These are phyloP conservation scores for Spodoptera exigua DNA, from an alignment of 2,888 invertebrate species.

Conservation along the genomic window DNA sequence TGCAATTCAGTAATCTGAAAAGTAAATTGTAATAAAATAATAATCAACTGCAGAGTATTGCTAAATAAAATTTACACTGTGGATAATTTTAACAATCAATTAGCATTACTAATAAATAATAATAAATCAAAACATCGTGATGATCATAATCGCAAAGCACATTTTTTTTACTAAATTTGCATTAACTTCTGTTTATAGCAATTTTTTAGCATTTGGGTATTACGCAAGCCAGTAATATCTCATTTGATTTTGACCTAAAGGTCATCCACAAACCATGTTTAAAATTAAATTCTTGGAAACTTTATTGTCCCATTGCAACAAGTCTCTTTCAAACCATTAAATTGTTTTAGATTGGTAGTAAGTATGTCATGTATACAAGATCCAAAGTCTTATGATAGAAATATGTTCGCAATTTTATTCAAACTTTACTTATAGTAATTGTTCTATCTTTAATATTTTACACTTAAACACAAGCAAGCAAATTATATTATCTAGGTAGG, in stretches of 20 bases:
- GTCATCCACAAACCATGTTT: constrained; percentile 8
- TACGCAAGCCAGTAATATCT: constrained; percentile 11
- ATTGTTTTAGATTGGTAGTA: constrained; percentile 5
- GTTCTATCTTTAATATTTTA: too few species aligned
- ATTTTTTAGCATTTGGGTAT: too few species aligned
- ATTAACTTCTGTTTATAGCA: too few species aligned
- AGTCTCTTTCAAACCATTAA: constrained; percentile 6
- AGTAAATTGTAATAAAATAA: constrained; percentile 8
- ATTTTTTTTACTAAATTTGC: too few species aligned
- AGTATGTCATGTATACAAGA: constrained; percentile 14
- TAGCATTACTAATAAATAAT: too few species aligned
- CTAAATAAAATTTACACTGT: too few species aligned
- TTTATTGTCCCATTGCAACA: constrained; percentile 25
- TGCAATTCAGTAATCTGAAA: constrained; percentile 93
- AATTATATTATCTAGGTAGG: too few species aligned
- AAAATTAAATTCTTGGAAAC: constrained; percentile 22
- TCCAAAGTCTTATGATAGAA: constrained; percentile 11
- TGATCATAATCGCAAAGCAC: too few species aligned
- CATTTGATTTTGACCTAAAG: constrained; percentile 34
- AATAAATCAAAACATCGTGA: too few species aligned
- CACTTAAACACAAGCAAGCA: too few species aligned
- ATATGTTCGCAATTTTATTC: constrained; percentile 20
- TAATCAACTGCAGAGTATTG: neutral
- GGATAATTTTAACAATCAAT: too few species aligned
- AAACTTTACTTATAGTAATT: neutral